Base-by-base conservation (phyloP, 2,113 vertebrate genomes). In the Pica pica region DNA sequence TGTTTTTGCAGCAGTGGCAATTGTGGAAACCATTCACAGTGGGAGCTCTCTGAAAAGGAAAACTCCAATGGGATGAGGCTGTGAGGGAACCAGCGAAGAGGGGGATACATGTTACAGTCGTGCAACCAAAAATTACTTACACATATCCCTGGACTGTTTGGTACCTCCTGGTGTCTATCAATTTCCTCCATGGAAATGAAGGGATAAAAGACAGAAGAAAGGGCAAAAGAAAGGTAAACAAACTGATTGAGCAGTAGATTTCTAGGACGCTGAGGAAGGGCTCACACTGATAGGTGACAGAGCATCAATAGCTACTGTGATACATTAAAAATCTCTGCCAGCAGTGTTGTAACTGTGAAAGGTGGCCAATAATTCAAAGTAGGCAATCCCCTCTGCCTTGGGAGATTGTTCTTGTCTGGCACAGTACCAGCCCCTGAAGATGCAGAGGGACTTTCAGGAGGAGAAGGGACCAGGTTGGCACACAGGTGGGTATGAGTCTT, bases 51-150 rank as follows among this genome's bases (percentile, higher is more conserved):
- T 64, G n/a, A 44, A 74, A 59, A 46, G 16, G 14, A 46, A 78
- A 90, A 61, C 8, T 76, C 68, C 37, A n/a, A 1, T 0, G 2
- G 46, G 31, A 46, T 11, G 18, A 42, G 13, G 5, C 5, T 85
- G 67, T 14, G 39, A 55, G 52, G 59, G 49, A 90, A 47, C 19
- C 13, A 16, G 20, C 7, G 6, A 81, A 77, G 16, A 63, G 12
- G 5, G 8, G 8, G 20, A 27, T 61, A 6, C 8, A 30, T 0
- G 0, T 20, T 37, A 23, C 13, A 74, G 39, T 63, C 37, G 10
- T 41, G 12, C 15, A 37, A 81, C 9, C 19, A 50, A 81, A 75
- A 83, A 37, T 53, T 71, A 15, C 24, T 70, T 47, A 35, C 12
- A 44, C 17, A 7, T 23, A 49, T 8, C 5, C 50, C 7, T 2